These are phyloP conservation scores for Lithobates sylvaticus DNA, from an alignment of 2,797 vertebrate genomes.

Conservation along the genomic window DNA sequence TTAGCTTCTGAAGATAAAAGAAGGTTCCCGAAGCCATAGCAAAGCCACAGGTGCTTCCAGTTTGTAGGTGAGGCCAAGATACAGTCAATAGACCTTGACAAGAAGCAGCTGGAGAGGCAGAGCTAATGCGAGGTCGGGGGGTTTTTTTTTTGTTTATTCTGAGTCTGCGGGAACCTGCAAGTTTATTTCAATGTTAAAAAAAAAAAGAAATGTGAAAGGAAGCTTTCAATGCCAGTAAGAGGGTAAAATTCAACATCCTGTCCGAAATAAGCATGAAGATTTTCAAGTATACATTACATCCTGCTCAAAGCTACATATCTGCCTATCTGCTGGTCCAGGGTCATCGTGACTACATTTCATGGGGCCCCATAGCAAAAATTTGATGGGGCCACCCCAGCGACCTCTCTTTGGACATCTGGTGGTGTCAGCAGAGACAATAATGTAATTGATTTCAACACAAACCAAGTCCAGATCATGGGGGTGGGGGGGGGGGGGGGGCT, in stretches of 20 bases:
- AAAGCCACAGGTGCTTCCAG: constrained; percentile 51
- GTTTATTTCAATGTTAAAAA: constrained; percentile 12
- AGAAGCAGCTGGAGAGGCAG: constrained; percentile 53
- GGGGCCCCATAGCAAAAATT: no score
- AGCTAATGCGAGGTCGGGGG: constrained; percentile 45
- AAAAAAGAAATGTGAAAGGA: constrained; percentile 35
- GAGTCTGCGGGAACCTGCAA: constrained; percentile 42
- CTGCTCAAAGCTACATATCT: constrained; percentile 16
- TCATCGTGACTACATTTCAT: not conserved
- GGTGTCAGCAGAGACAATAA: no score
- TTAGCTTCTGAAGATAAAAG: constrained; percentile 9
- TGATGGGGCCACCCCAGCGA: no score
- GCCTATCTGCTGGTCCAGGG: not conserved
- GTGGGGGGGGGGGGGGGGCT: no score
- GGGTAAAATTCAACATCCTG: constrained; percentile 50
- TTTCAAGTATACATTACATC: constrained; percentile 53
- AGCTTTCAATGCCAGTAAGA: constrained; percentile 47
- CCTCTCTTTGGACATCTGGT: no score
- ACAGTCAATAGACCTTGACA: constrained; percentile 59
- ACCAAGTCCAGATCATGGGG: no score
- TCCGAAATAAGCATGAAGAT: constrained; percentile 34
- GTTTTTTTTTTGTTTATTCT: constrained; percentile 25
- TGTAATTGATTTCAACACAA: no score
- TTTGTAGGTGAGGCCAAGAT: constrained; percentile 43
- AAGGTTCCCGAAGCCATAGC: not conserved